phyloP scores from a whole-genome alignment of 2,113 vertebrate genomes.

The Castor canadensis region DNA sequence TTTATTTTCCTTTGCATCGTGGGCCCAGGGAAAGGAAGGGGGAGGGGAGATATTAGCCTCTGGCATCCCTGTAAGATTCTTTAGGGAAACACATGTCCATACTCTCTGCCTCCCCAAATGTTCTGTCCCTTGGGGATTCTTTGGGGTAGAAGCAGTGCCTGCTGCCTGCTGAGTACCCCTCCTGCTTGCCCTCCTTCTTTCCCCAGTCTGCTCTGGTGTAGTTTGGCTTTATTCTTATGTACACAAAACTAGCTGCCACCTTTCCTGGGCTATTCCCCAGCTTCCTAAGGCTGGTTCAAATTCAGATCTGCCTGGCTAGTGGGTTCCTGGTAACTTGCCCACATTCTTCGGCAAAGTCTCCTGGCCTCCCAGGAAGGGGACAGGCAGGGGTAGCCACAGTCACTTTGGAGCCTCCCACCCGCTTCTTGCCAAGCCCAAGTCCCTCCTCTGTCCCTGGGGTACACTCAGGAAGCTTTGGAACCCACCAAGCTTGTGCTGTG shows the following conservation, averaged over 20 bases:
- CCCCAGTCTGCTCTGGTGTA: background rate
- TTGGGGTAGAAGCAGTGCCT: background rate
- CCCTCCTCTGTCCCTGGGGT: background rate
- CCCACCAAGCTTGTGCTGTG: too few relatives aligned
- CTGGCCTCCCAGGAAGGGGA: background rate
- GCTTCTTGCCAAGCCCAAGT: background rate
- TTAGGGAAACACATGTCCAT: background rate
- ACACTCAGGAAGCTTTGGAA: background rate
- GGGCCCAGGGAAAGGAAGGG: too few relatives aligned
- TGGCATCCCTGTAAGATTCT: background rate
- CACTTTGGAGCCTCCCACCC: background rate
- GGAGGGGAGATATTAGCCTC: too few relatives aligned
- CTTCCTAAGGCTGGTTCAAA: background rate
- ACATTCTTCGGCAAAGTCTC: background rate
- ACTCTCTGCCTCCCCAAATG: background rate
- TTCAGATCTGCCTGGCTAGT: background rate
- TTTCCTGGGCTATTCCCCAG: background rate
- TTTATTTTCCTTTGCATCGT: background rate
- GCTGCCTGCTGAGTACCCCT: too few relatives aligned
- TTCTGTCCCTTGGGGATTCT: background rate
- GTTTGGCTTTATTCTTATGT: background rate
- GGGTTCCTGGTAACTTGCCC: background rate
- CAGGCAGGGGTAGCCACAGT: fast-evolving
- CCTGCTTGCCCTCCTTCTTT: background rate
- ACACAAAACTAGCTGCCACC: fast-evolving